Conservation (phyloP, 1,140 invertebrate genomes). For the Drosophila simulans region DNA sequence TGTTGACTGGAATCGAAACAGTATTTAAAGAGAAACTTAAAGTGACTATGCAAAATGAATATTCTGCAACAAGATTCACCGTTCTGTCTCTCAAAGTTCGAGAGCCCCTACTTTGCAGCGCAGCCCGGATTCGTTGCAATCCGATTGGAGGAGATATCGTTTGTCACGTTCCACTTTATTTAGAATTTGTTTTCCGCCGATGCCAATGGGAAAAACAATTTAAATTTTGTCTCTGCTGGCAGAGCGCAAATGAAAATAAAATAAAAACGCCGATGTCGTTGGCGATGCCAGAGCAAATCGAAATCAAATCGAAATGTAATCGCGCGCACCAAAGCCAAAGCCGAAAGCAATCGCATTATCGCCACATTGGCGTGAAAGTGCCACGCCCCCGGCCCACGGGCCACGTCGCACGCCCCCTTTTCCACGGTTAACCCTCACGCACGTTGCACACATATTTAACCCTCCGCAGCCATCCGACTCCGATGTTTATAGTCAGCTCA, state of each 20-base stretch:
- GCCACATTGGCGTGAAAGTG: constrained; percentile 79
- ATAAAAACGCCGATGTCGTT: constrained; percentile 47
- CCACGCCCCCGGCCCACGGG: constrained; percentile 40
- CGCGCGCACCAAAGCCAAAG: constrained; percentile 76
- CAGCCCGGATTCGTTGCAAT: constrained; percentile 53
- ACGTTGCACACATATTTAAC: constrained; percentile 30
- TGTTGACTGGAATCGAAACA: no score
- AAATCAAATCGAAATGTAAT: constrained; percentile 83
- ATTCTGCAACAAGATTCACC: not conserved
- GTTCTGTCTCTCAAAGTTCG: not conserved
- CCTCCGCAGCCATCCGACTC: not conserved
- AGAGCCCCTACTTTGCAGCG: constrained; percentile 2
- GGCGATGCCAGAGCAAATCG: constrained; percentile 67
- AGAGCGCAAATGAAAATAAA: constrained; percentile 55
- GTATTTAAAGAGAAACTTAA: not conserved
- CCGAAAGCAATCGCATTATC: constrained; percentile 81
- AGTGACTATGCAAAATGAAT: no score
- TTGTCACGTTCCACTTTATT: constrained; percentile 64
- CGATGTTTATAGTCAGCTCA: constrained; percentile 79
- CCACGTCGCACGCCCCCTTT: constrained; percentile 6
- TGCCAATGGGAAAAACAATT: constrained; percentile 77
- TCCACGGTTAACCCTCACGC: constrained; percentile 33
- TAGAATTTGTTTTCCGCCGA: constrained; percentile 64
- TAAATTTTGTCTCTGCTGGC: constrained; percentile 74
- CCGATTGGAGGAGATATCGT: constrained; percentile 25